Evolutionary conservation across 2,113 vertebrate species (phyloP).

Genomic region (Chaetops frenatus): DNA sequence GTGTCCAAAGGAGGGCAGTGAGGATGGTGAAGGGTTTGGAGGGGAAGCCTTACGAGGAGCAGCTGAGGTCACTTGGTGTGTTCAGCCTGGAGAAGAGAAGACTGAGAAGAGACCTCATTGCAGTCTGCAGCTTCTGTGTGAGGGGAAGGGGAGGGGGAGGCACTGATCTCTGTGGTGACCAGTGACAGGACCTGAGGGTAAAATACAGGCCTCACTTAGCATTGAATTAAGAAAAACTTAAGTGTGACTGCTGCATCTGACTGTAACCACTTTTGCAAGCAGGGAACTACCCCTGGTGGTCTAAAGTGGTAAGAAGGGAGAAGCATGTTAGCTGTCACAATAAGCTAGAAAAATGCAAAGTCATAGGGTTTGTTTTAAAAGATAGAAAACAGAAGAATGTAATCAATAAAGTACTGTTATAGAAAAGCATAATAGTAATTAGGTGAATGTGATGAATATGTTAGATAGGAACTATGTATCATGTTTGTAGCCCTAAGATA

Average conservation of each 20-base stretch:
- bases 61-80: neutral
- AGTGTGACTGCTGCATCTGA: neutral
- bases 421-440: neutral
- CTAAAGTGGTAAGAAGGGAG: neutral
- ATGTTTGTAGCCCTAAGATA: neutral
- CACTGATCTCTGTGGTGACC: neutral
- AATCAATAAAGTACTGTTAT: neutral
- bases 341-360: neutral
- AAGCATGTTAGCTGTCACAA: neutral
- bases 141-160: neutral
- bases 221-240: neutral
- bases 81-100: neutral
- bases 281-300: neutral
- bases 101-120: neutral
- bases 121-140: neutral
- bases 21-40: rapidly evolving
- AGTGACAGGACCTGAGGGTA: neutral
- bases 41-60: rapidly evolving
- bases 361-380: neutral
- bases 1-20: neutral
- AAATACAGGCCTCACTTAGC: neutral
- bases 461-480: neutral
- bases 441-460: neutral
- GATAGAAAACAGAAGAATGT: neutral
- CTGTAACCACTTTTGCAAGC: neutral